A percentile compares a stretch with the other conserved stretches of the same genome.
phyloP scores from a whole-genome alignment of 1,140 invertebrate species.

The Formica selysi region DNA sequence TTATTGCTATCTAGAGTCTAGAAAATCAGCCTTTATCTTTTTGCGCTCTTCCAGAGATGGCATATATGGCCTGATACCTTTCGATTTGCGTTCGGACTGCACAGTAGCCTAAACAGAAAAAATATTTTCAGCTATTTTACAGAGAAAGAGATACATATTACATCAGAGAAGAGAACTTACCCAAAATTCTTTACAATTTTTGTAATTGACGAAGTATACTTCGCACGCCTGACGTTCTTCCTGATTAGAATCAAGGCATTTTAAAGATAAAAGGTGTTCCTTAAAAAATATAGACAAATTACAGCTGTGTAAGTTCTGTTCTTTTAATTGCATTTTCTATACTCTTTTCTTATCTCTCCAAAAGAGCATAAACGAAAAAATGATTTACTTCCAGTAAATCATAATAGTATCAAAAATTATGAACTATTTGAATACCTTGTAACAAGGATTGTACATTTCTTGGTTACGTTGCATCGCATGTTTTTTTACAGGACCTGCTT shows the following conservation, averaged over 20 bases:
- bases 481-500: not conserved
- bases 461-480: not conserved
- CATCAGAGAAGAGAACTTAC: slow-evolving; percentile 59
- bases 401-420: not conserved
- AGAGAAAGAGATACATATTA: not conserved
- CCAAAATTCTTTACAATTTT: slow-evolving; percentile 74
- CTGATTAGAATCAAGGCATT: slow-evolving; percentile 68
- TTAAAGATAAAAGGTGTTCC: slow-evolving; percentile 64
- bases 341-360: too few relatives aligned
- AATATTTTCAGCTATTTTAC: not conserved
- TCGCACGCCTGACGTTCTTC: slow-evolving; percentile 50
- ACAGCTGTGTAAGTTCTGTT: not conserved
- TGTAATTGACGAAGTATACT: slow-evolving; percentile 72
- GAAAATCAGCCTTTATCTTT: slow-evolving; percentile 75
- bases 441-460: slow-evolving; percentile 66
- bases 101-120: slow-evolving; percentile 67
- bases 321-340: not conserved
- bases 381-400: too few relatives aligned
- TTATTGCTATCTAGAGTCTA: slow-evolving; percentile 38
- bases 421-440: slow-evolving; percentile 59
- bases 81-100: slow-evolving; percentile 12
- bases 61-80: slow-evolving; percentile 71
- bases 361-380: too few relatives aligned
- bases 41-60: slow-evolving; percentile 75
- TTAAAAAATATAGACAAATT: slow-evolving; percentile 12